A percentile compares a stretch with the other conserved stretches of the same genome.
Conservation (phyloP, 2,888 invertebrate genomes). For the Exephanes ischioxanthus region DNA sequence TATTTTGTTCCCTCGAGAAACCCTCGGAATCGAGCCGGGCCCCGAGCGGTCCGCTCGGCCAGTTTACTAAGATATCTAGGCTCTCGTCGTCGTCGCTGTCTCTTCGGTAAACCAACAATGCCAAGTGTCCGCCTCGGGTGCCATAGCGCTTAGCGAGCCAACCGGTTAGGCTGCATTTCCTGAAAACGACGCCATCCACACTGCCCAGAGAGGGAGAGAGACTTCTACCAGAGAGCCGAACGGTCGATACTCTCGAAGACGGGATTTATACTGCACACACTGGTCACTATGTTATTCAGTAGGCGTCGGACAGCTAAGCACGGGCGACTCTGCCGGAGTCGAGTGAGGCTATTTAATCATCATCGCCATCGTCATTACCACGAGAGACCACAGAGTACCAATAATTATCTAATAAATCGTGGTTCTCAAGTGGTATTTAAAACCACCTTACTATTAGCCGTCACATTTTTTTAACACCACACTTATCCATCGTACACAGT, state of each 20-base stretch:
- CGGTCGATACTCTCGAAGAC: slow-evolving; percentile 63
- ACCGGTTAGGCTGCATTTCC: slow-evolving; percentile 84
- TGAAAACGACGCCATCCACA: slow-evolving; percentile 76
- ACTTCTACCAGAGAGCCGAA: slow-evolving; percentile 65
- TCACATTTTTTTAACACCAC: neutral
- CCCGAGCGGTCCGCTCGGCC: slow-evolving; percentile 32
- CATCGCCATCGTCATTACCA: slow-evolving; percentile 16
- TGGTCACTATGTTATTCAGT: slow-evolving; percentile 17
- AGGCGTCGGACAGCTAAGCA: slow-evolving; percentile 2
- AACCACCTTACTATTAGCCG: neutral
- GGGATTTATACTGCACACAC: slow-evolving; percentile 36
- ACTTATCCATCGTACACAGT: neutral
- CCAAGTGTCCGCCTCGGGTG: slow-evolving; percentile 63
- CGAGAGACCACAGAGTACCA: neutral
- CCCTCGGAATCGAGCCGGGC: slow-evolving; percentile 31
- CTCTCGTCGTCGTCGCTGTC: slow-evolving; percentile 11
- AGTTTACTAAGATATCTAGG: slow-evolving; percentile 14
- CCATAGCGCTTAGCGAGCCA: slow-evolving; percentile 75
- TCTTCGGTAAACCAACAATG: slow-evolving; percentile 69
- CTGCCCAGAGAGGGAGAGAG: slow-evolving; percentile 27
- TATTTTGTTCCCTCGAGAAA: slow-evolving; percentile 28
- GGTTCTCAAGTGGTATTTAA: neutral
- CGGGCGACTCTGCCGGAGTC: neutral
- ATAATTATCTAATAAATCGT: neutral
- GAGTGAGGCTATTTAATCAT: neutral